Base-by-base conservation (phyloP, 1,140 invertebrate genomes). In the Drosophila ananassae region DNA sequence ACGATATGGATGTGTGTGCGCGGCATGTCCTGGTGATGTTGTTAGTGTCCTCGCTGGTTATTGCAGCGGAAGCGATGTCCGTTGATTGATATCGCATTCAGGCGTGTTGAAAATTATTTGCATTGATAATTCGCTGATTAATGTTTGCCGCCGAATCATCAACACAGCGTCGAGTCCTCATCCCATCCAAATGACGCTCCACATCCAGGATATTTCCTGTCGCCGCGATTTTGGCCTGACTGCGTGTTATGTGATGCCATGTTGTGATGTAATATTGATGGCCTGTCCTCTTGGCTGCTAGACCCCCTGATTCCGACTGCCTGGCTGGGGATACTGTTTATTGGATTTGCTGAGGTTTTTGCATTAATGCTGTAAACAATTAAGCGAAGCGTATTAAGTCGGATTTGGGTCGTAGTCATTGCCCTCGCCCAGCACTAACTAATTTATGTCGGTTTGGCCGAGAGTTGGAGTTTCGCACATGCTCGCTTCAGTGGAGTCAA, bases 121-220 rank as follows among this genome's bases (percentile, higher is more conserved):
- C 83, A 89, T 89, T 89, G 83, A 89, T 89, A 89, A 89, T 83
- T 83, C 83, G 83, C 83, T 87, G 83, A 89, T 89, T 89, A 89
- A 89, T 89, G 83, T 89, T 89, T 89, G 83, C 83, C 76, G 76
- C 72, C 76, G 68, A 73, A 59, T 61, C 52, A 63, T 63, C 55
- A 51, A 44, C 57, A 44, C 57, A 44, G 58, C 58, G 55, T 24
- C 39, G n/a, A 24, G 12, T 37, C 9, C 9, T 5, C 59, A 47
- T 12, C 17, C 34, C 28, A 39, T 10, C 25, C 59, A 10, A 17
- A 24, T 2, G 12, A 6, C n/a, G 12, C 30, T 25, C 32, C 32
- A n/a, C 41, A 30, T 13, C 25, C 9, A 32, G 63, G 66, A 64
- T 17, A 69, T 50, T 17, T 69, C 66, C 66, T 57, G 64, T 64